phyloP scores from a whole-genome alignment of 2,888 invertebrate species.

The Xestobium rufovillosum region DNA sequence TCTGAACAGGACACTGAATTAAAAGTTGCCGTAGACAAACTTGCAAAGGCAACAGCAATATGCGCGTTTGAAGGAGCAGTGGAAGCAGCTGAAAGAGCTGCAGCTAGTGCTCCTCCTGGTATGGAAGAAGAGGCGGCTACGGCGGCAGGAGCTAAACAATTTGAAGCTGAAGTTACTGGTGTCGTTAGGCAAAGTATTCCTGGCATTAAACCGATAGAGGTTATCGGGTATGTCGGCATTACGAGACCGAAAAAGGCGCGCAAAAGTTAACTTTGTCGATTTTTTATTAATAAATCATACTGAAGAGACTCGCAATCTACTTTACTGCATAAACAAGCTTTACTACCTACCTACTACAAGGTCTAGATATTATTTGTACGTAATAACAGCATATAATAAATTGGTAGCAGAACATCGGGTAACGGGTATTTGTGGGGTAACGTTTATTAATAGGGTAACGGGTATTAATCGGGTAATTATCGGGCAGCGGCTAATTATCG shows the following conservation, averaged over 20 bases:
- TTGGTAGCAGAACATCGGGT: too few relatives aligned
- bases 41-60: neutral
- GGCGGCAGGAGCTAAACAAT: neutral
- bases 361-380: too few relatives aligned
- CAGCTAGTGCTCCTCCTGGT: neutral
- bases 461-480: too few relatives aligned
- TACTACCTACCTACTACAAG: too few relatives aligned
- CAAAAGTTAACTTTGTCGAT: too few relatives aligned
- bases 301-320: too few relatives aligned
- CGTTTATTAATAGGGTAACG: too few relatives aligned
- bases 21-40: neutral
- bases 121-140: neutral
- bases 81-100: conserved; percentile 2
- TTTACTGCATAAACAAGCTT: too few relatives aligned
- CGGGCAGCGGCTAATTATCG: too few relatives aligned
- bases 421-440: too few relatives aligned
- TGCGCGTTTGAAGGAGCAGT: neutral
- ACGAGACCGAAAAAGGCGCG: neutral
- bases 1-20: neutral
- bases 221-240: conserved; percentile 2
- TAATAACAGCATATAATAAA: too few relatives aligned
- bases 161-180: conserved; percentile 1
- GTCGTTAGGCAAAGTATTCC: neutral
- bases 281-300: too few relatives aligned
- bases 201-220: conserved; percentile 1